Base-by-base conservation (phyloP, 1,140 invertebrate species). In the Bathynomus jamesi region DNA sequence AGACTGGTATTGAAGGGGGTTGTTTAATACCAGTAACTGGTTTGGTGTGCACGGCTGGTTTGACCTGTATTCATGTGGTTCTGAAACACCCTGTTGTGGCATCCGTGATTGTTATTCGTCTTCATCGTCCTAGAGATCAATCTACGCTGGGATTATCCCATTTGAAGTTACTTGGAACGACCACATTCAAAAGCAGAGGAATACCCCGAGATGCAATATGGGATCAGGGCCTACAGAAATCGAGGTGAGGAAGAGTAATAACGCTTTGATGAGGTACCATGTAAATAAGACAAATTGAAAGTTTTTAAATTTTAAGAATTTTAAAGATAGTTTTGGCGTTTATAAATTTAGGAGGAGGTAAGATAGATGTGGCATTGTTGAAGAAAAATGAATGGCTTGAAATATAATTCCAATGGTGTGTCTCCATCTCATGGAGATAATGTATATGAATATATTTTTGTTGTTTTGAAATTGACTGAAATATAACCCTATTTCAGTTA, bases 81-180 rank as follows among this genome's bases (percentile, higher is more conserved):
- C 81, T 96, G 2, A 87, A 89, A 2, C 87, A 89, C 67, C 91
- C 93, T 0, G 88, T 94, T 82, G 90, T 96, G 4, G 89, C 83
- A 21, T 82, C 82, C 17, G 80, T 80, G n/a, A 82, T 87, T 27
- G 82, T 84, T 66, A 82, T 92, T 7, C 83, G 87, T 3, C 83
- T 92, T 21, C 93, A 91, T 80, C 91, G 91, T 80, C 93, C 94
- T 1, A 86, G 90, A 28, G 93, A 95, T 78, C 92, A 90, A 11
- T 88, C 89, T 67, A 95, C 91, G 79, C 90, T 96, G 79, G 93
- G 93, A 21, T 82, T 96, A 5, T 89, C 93, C 75, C 93, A 95
- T 81, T 89, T 96, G 66, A 86, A 89, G n/a, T 82, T 96, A 13
- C 82, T 95, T 10, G 93, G 92, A 0, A 89, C 88, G 65, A 91